These are phyloP conservation scores for Rhagonycha lutea DNA, from an alignment of 2,888 invertebrate species.

Conservation along the genomic window DNA sequence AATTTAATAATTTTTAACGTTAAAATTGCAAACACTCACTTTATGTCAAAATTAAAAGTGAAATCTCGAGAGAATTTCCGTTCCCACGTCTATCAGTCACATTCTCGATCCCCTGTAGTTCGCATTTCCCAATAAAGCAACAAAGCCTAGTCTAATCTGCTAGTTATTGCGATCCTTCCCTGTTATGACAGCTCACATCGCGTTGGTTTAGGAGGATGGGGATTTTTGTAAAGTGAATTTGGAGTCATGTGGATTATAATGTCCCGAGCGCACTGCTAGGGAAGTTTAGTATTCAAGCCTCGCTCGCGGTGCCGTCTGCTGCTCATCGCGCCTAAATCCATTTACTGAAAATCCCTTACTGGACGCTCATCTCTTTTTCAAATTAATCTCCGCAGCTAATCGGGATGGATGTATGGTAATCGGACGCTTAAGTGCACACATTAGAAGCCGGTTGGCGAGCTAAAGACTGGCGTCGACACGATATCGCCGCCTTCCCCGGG, in stretches of 20 bases:
- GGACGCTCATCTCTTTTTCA: slow-evolving; percentile 32
- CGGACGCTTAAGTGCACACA: slow-evolving; percentile 24
- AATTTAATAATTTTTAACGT: slow-evolving; percentile 21
- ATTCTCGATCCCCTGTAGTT: slow-evolving; percentile 39
- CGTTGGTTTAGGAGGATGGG: slow-evolving; percentile 37
- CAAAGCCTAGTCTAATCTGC: slow-evolving; percentile 44
- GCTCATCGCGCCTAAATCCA: slow-evolving; percentile 45
- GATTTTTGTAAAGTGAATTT: slow-evolving; percentile 39
- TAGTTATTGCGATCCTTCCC: slow-evolving; percentile 42
- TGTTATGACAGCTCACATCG: slow-evolving; percentile 32
- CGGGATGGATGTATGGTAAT: slow-evolving; percentile 29
- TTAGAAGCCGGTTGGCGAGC: slow-evolving; percentile 27
- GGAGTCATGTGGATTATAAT: slow-evolving; percentile 39
- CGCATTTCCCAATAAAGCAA: slow-evolving; percentile 46
- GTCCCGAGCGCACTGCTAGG: slow-evolving; percentile 38
- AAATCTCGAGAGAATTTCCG: slow-evolving; percentile 25
- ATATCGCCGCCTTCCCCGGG: slow-evolving; percentile 29
- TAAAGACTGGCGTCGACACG: slow-evolving; percentile 31
- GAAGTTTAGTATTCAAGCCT: slow-evolving; percentile 47
- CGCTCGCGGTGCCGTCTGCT: slow-evolving; percentile 48
- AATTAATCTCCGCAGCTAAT: slow-evolving; percentile 30
- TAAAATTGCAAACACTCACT: slow-evolving; percentile 23
- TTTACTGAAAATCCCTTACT: slow-evolving; percentile 30
- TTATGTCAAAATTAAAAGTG: slow-evolving; percentile 22
- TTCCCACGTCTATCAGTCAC: slow-evolving; percentile 44